These are phyloP conservation scores for Oscheius myriophilus DNA, from an alignment of 2,888 invertebrate genomes.

Conservation along the genomic window DNA sequence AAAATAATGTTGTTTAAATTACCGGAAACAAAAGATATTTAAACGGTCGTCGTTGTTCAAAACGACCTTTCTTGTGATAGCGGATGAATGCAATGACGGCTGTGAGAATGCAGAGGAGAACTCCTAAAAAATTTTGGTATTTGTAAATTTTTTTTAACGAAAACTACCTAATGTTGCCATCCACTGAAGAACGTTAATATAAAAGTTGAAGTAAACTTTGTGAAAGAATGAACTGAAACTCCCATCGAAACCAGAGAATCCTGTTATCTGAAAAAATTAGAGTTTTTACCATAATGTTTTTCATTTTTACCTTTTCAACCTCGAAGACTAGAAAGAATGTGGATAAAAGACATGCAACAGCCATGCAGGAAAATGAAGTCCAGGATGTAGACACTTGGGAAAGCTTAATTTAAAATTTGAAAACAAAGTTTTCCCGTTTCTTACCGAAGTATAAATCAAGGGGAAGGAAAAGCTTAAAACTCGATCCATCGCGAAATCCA, in stretches of 20 bases:
- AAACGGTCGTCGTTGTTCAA: slow-evolving; percentile 1
- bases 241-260: slow-evolving; percentile 2
- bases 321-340: slow-evolving; percentile 4
- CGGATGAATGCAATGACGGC: not conserved
- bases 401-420: not conserved
- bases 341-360: slow-evolving; percentile 2
- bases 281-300: not conserved
- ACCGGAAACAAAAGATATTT: slow-evolving; percentile 20
- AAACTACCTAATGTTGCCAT: slow-evolving; percentile 10
- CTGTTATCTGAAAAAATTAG: slow-evolving; percentile 1
- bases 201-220: slow-evolving; percentile 8
- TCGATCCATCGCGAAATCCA: slow-evolving; percentile 14
- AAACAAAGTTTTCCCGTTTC: not conserved
- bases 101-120: not conserved
- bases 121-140: slow-evolving; percentile 1
- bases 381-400: not conserved
- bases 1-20: not conserved
- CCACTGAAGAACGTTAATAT: slow-evolving; percentile 10
- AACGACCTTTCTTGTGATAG: not conserved
- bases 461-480: slow-evolving; percentile 18
- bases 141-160: not conserved
- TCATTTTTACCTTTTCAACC: slow-evolving; percentile 12
- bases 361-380: not conserved
- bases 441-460: slow-evolving; percentile 10
- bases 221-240: slow-evolving; percentile 4